Conservation (phyloP, 2,113 vertebrate genomes). For the Panurus biarmicus region DNA sequence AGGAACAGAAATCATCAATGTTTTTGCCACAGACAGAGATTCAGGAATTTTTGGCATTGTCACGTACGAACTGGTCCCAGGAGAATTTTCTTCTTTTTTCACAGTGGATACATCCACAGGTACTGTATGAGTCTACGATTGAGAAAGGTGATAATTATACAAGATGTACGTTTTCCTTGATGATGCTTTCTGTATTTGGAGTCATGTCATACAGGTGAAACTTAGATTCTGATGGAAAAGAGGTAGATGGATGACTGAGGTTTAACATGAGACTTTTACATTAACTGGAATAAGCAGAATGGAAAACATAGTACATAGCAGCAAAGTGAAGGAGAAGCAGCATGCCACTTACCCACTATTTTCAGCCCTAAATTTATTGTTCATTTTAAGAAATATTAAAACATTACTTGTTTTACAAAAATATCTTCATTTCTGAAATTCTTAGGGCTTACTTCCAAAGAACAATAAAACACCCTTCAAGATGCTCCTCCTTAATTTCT, state of each 20-base stretch:
- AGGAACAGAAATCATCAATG: slow-evolving; percentile 80
- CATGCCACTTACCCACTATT: not conserved
- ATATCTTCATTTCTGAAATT: not conserved
- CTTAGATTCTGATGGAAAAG: not conserved
- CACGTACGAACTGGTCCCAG: slow-evolving; percentile 75
- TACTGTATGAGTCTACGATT: slow-evolving; percentile 18
- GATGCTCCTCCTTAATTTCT: not conserved
- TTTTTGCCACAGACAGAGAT: slow-evolving; percentile 86
- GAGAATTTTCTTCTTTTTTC: slow-evolving; percentile 79
- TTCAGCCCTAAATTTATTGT: not conserved
- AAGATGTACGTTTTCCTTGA: not conserved
- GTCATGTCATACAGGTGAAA: not conserved
- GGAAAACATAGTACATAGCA: not conserved
- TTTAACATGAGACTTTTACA: not conserved
- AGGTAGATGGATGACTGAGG: not conserved
- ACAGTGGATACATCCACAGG: slow-evolving; percentile 82
- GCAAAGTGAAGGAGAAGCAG: not conserved
- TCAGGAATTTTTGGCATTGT: slow-evolving; percentile 76
- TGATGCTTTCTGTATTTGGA: not conserved
- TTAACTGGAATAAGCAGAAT: not conserved
- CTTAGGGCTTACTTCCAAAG: not conserved
- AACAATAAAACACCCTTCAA: not conserved
- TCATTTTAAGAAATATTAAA: not conserved
- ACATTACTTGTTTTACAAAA: not conserved
- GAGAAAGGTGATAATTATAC: not conserved